A percentile compares a stretch with the other conserved stretches of the same genome.
Conservation (phyloP, 2,888 invertebrate genomes). For the Mesorhabditis belari region DNA sequence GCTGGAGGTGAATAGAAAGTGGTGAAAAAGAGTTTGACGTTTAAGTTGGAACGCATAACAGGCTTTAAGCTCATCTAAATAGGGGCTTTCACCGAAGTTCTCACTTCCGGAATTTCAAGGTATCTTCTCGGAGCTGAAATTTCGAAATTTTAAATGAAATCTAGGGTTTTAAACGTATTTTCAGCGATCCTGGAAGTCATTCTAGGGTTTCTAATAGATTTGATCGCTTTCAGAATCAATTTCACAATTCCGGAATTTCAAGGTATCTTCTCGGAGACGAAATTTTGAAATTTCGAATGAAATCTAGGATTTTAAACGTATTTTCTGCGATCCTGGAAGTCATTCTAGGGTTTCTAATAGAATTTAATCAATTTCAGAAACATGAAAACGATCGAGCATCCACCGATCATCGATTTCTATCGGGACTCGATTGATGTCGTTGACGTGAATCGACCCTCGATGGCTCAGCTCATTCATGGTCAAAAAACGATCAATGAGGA, state of each 20-base stretch:
- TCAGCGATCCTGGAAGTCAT: no score
- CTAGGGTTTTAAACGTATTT: no score
- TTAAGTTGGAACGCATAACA: neutral
- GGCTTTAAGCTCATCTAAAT: neutral
- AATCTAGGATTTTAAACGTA: neutral
- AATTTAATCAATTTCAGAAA: slow-evolving; percentile 13
- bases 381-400: slow-evolving; percentile 48
- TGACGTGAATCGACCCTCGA: slow-evolving; percentile 43
- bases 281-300: no score
- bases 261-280: no score
- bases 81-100: no score
- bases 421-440: slow-evolving; percentile 51
- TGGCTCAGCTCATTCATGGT: slow-evolving; percentile 47
- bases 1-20: slow-evolving; percentile 25
- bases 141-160: no score
- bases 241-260: neutral
- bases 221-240: neutral
- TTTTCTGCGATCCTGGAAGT: neutral
- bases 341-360: neutral
- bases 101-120: no score
- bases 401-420: slow-evolving; percentile 60
- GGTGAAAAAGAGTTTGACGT: neutral
- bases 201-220: no score
- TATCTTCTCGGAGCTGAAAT: no score
- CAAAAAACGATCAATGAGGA: slow-evolving; percentile 23